Conservation (phyloP, 1,140 invertebrate genomes). For the Drosophila azteca region DNA sequence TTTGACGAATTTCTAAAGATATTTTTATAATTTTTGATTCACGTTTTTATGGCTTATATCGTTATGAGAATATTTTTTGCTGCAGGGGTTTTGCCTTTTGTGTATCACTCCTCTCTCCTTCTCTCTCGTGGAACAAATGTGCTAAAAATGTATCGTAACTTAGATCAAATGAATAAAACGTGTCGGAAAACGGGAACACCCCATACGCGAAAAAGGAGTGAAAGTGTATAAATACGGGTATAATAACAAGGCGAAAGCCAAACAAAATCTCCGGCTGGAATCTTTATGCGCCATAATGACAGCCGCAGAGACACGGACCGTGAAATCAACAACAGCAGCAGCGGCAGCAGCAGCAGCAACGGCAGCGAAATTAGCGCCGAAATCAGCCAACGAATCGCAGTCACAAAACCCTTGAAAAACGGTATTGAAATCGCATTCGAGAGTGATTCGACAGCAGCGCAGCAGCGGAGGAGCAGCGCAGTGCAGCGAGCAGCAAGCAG, state of each 20-base stretch:
- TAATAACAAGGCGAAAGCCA: conserved; percentile 20
- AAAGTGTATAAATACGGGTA: conserved; percentile 22
- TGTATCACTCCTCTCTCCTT: too few species aligned
- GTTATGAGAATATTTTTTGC: too few species aligned
- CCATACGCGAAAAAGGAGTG: too few species aligned
- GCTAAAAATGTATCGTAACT: too few species aligned
- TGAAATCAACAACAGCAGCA: conserved; percentile 13
- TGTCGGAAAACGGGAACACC: not conserved
- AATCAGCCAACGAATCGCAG: conserved; percentile 21
- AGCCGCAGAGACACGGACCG: conserved; percentile 35
- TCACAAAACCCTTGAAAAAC: conserved; percentile 17
- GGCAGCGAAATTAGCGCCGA: conserved; percentile 1
- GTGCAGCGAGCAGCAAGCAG: not conserved
- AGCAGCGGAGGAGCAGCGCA: conserved; percentile 3
- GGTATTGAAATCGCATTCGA: conserved; percentile 7
- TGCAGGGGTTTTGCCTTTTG: too few species aligned
- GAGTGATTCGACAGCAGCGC: not conserved
- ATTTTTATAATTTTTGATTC: too few species aligned
- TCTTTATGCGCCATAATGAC: conserved; percentile 65
- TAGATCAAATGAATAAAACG: too few species aligned
- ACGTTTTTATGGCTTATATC: too few species aligned
- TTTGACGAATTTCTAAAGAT: too few species aligned
- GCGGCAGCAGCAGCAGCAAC: conserved; percentile 2
- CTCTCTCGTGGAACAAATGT: too few species aligned
- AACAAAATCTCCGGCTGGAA: conserved; percentile 44